Base-by-base conservation (phyloP, 2,888 invertebrate genomes). In the Heliconius ismenius region DNA sequence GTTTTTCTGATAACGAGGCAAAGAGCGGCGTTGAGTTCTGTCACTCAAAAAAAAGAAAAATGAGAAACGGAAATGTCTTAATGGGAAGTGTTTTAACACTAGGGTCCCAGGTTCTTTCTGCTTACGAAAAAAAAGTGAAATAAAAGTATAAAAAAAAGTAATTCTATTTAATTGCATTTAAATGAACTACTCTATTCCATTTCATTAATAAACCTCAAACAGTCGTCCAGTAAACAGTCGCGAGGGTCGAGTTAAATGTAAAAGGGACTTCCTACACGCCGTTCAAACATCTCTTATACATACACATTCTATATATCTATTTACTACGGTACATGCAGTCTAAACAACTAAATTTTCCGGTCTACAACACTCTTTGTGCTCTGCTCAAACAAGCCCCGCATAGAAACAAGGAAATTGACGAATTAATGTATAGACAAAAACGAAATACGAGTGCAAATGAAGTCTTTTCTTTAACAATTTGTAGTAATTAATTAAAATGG, bases 261-360 rank as follows among this genome's bases (percentile, higher is more conserved):
- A 75, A 68, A 75, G 75, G 63, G 68, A 67, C 54, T 65, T 68
- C 63, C 73, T 69, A 73, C 63, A 73, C 18, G 68, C 43, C 15
- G 63, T 39, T 54, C 28, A 73, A 72, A 54, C 64, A 76, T 49
- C 24, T 21, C 32, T 60, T 74, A 65, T 74, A 76, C 26, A n/a
- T 49, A 70, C 18, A 49, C 43, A 49, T 18, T 32, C 36, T 26
- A 54, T 67, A 63, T 64, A 76, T 63, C 62, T 90, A 86, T 91
- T 90, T 90, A 86, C 87, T 76, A 78, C 82, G 81, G 93, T 93
- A 91, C 92, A 93, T 93, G 88, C 89, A 86, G 88, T 86, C 88
- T 89, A 90, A 87, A 87, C 89, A 86, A 85, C 84, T 86, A 85
- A 92, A 92, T 92, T 93, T 92, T 92, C 90, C 93, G 87, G 92